Evolutionary conservation across 2,797 vertebrate genomes (phyloP).

Genomic region (Valencia hispanica): DNA sequence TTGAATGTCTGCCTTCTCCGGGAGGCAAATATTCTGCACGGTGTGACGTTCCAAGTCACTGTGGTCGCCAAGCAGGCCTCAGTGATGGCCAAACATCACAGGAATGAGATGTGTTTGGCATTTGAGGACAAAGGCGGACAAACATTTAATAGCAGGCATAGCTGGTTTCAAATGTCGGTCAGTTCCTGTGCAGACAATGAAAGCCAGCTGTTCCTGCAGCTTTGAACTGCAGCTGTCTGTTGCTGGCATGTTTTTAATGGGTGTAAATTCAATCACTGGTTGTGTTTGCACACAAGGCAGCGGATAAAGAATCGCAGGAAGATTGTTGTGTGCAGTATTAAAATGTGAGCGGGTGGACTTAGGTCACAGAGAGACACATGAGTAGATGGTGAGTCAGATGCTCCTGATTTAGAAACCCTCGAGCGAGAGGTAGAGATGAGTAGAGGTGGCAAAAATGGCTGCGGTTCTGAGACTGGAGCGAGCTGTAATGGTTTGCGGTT

Average conservation of each 20-base stretch:
- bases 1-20: conserved; percentile 64
- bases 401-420: conserved; percentile 74
- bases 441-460: conserved; percentile 36
- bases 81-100: conserved; percentile 63
- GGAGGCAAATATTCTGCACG: conserved; percentile 63
- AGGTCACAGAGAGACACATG: conserved; percentile 68
- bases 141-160: conserved; percentile 60
- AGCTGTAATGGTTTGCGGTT: conserved; percentile 53
- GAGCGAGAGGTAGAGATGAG: conserved; percentile 38
- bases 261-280: conserved; percentile 47
- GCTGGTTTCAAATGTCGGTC: conserved; percentile 63
- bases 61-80: conserved; percentile 74
- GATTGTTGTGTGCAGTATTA: conserved; percentile 53
- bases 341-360: conserved; percentile 44
- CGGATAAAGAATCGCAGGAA: conserved; percentile 40
- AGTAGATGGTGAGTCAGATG: conserved; percentile 63
- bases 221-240: conserved; percentile 71
- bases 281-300: conserved; percentile 45
- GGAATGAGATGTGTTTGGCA: conserved; percentile 64
- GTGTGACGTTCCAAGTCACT: conserved; percentile 62
- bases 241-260: conserved; percentile 17
- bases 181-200: conserved; percentile 67
- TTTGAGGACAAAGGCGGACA: conserved; percentile 51
- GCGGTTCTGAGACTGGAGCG: conserved; percentile 43
- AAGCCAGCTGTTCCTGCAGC: conserved; percentile 67